Percentiles rank a stretch among this genome's conserved stretches.
Conservation (phyloP, 2,797 vertebrate genomes). For the Parotocinclus haroldoi region DNA sequence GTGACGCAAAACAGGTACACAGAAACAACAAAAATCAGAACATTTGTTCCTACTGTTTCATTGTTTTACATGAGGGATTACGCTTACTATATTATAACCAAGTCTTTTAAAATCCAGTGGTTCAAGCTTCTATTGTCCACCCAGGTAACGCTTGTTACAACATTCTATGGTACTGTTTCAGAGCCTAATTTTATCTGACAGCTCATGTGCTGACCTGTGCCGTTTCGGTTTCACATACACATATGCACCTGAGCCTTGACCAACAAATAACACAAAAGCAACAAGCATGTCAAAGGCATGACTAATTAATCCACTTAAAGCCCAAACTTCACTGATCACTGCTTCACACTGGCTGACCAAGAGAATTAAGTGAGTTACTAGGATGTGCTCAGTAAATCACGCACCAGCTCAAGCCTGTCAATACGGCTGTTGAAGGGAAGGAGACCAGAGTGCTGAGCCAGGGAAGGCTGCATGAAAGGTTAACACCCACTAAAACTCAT, state of each 20-base stretch:
- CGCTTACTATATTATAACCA: no score
- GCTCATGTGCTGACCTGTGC: slow-evolving; percentile 39
- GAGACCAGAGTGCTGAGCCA: not conserved
- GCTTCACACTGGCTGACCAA: not conserved
- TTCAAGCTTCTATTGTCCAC: no score
- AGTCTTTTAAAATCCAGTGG: no score
- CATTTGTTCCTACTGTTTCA: no score
- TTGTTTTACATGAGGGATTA: no score
- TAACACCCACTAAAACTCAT: not conserved
- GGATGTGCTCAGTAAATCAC: slow-evolving; percentile 10
- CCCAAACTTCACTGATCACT: slow-evolving; percentile 3
- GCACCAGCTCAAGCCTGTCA: slow-evolving; percentile 27
- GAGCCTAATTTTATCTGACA: slow-evolving; percentile 43
- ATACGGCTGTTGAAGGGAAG: slow-evolving; percentile 9
- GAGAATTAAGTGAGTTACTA: slow-evolving; percentile 2
- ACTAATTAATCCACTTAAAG: slow-evolving; percentile 44
- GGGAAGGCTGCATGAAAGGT: not conserved
- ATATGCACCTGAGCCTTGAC: slow-evolving; percentile 39
- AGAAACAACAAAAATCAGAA: no score
- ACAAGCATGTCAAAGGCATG: slow-evolving; percentile 33
- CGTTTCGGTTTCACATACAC: slow-evolving; percentile 5
- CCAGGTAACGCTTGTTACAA: no score
- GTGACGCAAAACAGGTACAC: no score
- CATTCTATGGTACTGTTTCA: slow-evolving; percentile 13
- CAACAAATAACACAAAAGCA: slow-evolving; percentile 17